A percentile compares a stretch with the other conserved stretches of the same genome.
phyloP scores from a whole-genome alignment of 2,888 invertebrate genomes.

The Trissolcus japonicus region DNA sequence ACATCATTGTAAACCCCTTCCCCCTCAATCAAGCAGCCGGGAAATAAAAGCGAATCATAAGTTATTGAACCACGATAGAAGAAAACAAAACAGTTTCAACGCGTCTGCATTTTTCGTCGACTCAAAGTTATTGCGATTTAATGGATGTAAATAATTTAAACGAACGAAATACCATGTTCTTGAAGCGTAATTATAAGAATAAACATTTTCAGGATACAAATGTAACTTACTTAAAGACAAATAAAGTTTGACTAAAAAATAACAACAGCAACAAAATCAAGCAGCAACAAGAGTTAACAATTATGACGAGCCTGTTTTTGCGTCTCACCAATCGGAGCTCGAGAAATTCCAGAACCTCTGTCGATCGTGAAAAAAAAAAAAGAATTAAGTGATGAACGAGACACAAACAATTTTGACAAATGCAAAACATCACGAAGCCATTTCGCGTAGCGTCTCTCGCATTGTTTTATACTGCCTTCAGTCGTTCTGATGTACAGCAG shows the following conservation, averaged over 20 bases:
- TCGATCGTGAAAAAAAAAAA: background rate
- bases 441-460: conserved; percentile 49
- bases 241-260: conserved; percentile 49
- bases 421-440: conserved; percentile 40
- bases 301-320: conserved; percentile 4
- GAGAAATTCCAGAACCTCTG: conserved; percentile 10
- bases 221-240: conserved; percentile 49
- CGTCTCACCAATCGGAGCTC: conserved; percentile 1
- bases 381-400: background rate
- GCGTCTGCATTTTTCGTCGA: conserved; percentile 36
- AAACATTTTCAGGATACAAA: conserved; percentile 41
- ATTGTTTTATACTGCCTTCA: conserved; percentile 71
- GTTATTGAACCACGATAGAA: conserved; percentile 2
- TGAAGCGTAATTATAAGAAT: conserved; percentile 30
- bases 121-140: conserved; percentile 25
- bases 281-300: background rate
- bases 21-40: conserved; percentile 7
- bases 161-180: conserved; percentile 34
- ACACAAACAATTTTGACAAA: conserved; percentile 4
- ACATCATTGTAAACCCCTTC: conserved; percentile 13
- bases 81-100: conserved; percentile 1
- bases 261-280: background rate
- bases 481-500: conserved; percentile 74
- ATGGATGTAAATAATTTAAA: conserved; percentile 52
- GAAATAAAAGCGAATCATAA: conserved; percentile 18